phyloP scores from a whole-genome alignment of 2,797 vertebrate genomes.

The Chiloscyllium punctatum region DNA sequence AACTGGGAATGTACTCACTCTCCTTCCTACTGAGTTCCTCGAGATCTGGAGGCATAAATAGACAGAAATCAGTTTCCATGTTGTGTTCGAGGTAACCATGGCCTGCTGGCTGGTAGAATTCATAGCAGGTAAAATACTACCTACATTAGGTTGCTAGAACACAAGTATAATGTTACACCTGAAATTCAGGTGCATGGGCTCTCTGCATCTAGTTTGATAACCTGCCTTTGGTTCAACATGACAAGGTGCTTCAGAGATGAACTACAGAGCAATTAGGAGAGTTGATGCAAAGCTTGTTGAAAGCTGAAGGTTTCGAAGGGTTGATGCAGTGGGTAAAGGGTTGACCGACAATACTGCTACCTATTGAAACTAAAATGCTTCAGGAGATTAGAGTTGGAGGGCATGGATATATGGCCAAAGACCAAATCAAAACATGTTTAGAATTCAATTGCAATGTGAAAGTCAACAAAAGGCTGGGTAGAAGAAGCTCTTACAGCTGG shows the following conservation, averaged over 20 bases:
- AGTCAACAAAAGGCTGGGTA: background rate
- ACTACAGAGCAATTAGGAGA: background rate
- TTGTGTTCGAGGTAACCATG: too few relatives aligned
- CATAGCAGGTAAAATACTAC: background rate
- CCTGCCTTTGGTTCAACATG: background rate
- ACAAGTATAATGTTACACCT: background rate
- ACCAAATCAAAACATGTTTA: background rate
- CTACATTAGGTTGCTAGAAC: background rate
- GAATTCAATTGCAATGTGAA: background rate
- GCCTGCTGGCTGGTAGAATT: background rate
- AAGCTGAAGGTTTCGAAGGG: background rate
- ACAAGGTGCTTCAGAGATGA: background rate
- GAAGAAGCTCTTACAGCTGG: background rate
- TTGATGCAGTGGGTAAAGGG: background rate
- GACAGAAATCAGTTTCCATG: background rate
- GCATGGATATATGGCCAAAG: background rate
- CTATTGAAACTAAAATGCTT: background rate
- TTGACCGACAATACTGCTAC: background rate
- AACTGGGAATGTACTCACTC: background rate
- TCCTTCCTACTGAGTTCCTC: constrained; percentile 45
- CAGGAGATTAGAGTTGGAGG: background rate
- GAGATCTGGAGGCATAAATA: constrained; percentile 48
- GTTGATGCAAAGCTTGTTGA: background rate
- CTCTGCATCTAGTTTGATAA: background rate
- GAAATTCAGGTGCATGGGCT: background rate